These are phyloP conservation scores for Strongylocentrotus purpuratus DNA, from an alignment of 35 echinoderm and acorn worm genomes.

Conservation along the genomic window DNA sequence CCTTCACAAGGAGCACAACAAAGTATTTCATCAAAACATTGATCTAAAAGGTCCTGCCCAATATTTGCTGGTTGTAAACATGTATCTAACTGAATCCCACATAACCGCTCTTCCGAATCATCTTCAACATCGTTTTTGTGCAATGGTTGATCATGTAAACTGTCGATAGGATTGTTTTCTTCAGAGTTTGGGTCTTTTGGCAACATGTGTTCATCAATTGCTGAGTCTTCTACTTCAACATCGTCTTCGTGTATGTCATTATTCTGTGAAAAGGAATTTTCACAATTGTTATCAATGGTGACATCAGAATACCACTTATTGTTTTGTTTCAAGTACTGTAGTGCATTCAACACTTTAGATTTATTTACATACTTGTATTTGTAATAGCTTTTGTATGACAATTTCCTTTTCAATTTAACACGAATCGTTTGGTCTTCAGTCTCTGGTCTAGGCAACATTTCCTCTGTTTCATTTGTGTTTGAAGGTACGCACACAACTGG, in stretches of 20 bases:
- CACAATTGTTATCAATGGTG: too few species aligned
- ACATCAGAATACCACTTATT: too few species aligned
- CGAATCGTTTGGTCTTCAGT: too few species aligned
- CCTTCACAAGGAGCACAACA: constrained; percentile 78
- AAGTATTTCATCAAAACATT: constrained; percentile 64
- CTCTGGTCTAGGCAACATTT: too few species aligned
- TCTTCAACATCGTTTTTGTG: background rate
- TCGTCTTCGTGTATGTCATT: constrained; percentile 56
- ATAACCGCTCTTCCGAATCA: constrained; percentile 42
- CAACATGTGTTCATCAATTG: too few species aligned
- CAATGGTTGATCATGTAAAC: background rate
- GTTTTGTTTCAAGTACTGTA: too few species aligned
- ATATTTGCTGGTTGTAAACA: constrained; percentile 72
- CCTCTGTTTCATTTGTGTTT: too few species aligned
- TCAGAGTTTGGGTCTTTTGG: constrained; percentile 45
- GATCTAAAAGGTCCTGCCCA: constrained; percentile 54
- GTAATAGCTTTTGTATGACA: too few species aligned
- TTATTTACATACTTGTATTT: too few species aligned
- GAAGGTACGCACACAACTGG: too few species aligned
- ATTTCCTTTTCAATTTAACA: too few species aligned
- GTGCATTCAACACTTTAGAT: too few species aligned
- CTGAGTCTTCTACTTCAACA: constrained; percentile 39
- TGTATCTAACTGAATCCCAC: constrained; percentile 48
- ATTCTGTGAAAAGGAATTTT: background rate
- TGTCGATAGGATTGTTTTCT: background rate